Conservation (phyloP, 2,113 vertebrate genomes). For the Connochaetes taurinus region DNA sequence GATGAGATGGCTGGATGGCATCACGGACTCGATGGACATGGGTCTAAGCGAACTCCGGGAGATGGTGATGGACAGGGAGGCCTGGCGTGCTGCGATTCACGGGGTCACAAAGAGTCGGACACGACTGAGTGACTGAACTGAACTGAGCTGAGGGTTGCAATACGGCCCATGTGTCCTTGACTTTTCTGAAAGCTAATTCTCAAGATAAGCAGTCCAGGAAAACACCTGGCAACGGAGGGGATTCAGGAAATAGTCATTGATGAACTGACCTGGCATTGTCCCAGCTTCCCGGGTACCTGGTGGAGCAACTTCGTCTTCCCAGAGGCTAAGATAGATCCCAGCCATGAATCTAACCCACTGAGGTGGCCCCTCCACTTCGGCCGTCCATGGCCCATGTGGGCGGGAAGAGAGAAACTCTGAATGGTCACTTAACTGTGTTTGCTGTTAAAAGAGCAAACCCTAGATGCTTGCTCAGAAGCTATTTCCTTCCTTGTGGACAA, state of each 20-base stretch:
- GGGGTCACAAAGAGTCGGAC: too few species aligned
- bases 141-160: neutral
- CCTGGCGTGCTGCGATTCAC: too few species aligned
- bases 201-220: neutral
- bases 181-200: neutral
- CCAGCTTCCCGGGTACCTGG: neutral
- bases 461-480: neutral
- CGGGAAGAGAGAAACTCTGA: neutral
- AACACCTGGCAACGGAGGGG: neutral
- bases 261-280: neutral
- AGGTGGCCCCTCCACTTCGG: neutral
- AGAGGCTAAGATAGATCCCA: neutral
- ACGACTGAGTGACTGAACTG: too few species aligned
- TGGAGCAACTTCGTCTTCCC: neutral
- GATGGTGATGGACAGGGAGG: too few species aligned
- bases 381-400: neutral
- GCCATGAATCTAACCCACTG: neutral
- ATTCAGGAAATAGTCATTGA: neutral
- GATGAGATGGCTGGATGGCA: too few species aligned
- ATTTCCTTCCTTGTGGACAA: neutral
- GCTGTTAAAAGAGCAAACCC: neutral
- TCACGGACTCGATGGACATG: too few species aligned
- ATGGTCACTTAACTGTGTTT: neutral
- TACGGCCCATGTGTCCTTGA: neutral
- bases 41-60: too few species aligned